These are phyloP conservation scores for Uropsilus gracilis DNA, from an alignment of 2,113 vertebrate species.

Conservation along the genomic window DNA sequence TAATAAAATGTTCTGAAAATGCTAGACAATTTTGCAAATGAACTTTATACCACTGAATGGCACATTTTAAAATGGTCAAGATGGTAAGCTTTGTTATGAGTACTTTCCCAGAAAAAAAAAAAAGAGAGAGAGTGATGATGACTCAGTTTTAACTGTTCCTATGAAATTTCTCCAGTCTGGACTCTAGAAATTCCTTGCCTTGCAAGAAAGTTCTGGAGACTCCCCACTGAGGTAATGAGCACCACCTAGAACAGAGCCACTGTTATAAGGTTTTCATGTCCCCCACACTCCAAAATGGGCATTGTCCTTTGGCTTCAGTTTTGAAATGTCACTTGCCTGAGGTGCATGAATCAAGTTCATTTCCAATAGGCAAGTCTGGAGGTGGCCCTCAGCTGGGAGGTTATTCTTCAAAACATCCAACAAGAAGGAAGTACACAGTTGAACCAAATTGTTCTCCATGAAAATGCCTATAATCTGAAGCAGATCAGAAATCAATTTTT, in stretches of 20 bases:
- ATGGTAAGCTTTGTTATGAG: not conserved
- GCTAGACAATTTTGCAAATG: not conserved
- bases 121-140: not conserved
- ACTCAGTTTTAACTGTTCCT: not conserved
- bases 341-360: conserved; percentile 97
- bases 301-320: not conserved
- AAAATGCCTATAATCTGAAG: conserved; percentile 96
- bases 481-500: not conserved
- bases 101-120: not conserved
- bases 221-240: not conserved
- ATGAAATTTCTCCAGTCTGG: not conserved
- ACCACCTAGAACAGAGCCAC: not conserved
- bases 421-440: conserved; percentile 96
- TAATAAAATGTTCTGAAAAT: not conserved
- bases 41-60: not conserved
- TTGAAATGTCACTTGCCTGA: conserved; percentile 84
- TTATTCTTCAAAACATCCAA: conserved; percentile 95
- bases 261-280: too few relatives aligned
- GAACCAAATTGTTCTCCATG: conserved; percentile 95
- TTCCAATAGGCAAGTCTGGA: conserved; percentile 95
- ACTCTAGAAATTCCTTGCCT: not conserved
- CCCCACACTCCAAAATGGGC: not conserved
- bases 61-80: not conserved
- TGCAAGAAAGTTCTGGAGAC: not conserved
- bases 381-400: conserved; percentile 91